A percentile compares a stretch with the other conserved stretches of the same genome.
Conservation (phyloP, 2,888 invertebrate species). For the Sarcophaga caerulescens region DNA sequence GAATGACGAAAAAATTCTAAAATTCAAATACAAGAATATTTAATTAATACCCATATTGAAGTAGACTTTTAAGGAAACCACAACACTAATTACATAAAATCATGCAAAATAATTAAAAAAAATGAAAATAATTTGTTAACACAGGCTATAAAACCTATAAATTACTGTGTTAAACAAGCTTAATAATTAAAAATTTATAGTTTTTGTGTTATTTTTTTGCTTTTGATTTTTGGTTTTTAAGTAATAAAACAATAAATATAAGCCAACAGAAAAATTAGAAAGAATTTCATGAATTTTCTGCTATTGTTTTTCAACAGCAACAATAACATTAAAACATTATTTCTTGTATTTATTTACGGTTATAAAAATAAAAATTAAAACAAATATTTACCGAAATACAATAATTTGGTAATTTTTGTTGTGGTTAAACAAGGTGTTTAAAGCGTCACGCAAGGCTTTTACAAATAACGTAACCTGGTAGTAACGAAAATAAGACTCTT, state of each 20-base stretch:
- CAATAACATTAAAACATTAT: no score
- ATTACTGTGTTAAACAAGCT: no score
- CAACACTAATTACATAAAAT: no score
- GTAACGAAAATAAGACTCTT: slow-evolving; percentile 33
- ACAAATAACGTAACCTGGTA: slow-evolving; percentile 54
- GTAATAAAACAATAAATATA: background rate
- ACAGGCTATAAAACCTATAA: no score
- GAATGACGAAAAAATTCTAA: no score
- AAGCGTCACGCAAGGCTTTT: slow-evolving; percentile 62
- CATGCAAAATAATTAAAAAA: no score
- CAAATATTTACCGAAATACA: background rate
- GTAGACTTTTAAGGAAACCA: no score
- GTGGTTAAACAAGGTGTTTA: slow-evolving; percentile 5
- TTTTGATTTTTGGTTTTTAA: background rate
- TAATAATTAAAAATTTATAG: no score
- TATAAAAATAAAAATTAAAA: slow-evolving; percentile 34
- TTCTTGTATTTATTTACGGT: slow-evolving; percentile 1
- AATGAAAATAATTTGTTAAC: no score
- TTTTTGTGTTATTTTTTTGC: no score
- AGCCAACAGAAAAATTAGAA: background rate
- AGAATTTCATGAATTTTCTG: slow-evolving; percentile 39
- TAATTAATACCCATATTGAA: no score
- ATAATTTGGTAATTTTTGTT: background rate
- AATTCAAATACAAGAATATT: no score
- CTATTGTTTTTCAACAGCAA: slow-evolving; percentile 1